Evolutionary conservation across 2,113 vertebrate species (phyloP).

Genomic region (Kobus ellipsiprymnus): DNA sequence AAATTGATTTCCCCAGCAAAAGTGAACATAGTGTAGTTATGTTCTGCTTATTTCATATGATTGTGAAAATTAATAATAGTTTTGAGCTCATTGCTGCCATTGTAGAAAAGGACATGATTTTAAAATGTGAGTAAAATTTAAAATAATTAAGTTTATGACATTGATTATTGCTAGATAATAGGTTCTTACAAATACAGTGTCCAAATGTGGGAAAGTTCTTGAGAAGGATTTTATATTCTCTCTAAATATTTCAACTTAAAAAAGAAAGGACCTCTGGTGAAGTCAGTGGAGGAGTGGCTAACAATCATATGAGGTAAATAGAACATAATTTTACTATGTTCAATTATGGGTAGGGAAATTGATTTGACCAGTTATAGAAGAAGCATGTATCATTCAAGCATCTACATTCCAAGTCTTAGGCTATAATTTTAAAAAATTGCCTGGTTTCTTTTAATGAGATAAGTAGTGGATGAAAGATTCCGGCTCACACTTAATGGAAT

Average conservation of each 20-base stretch:
- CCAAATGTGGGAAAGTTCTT: conserved; percentile 26
- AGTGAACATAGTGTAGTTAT: conserved; percentile 1
- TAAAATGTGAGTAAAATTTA: conserved; percentile 18
- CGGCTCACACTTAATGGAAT: not conserved
- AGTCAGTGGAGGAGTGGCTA: not conserved
- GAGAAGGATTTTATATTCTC: not conserved
- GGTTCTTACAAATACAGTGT: not conserved
- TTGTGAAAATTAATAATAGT: not conserved
- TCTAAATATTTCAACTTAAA: not conserved
- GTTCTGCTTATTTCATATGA: not conserved
- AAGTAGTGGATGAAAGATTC: not conserved
- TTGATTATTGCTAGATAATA: conserved; percentile 21
- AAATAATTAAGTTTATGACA: not conserved
- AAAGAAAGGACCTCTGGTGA: conserved; percentile 19
- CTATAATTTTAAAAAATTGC: not conserved
- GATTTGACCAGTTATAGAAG: not conserved
- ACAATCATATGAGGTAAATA: not conserved
- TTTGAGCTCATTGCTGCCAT: not conserved
- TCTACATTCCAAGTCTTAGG: not conserved
- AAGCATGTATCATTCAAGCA: not conserved
- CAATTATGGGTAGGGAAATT: not conserved
- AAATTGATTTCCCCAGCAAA: not conserved
- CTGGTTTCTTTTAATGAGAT: not conserved
- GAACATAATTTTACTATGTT: not conserved
- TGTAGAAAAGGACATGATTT: conserved; percentile 3